Evolutionary conservation across 2,113 vertebrate genomes (phyloP).

Genomic region (Gallinago undulata): DNA sequence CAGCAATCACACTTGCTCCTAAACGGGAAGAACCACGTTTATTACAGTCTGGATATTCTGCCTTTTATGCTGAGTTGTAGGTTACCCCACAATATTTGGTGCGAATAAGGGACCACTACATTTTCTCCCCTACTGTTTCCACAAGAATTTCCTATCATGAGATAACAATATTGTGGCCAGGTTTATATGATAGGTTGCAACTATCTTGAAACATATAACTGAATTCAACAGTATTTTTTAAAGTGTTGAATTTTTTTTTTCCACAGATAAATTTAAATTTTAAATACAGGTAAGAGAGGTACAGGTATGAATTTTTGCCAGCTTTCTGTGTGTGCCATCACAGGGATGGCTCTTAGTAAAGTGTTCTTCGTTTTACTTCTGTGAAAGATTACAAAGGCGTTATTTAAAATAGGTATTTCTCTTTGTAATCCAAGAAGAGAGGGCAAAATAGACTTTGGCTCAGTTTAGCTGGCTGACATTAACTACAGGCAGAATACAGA

Average conservation of each 20-base stretch:
- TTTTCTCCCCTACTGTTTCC: neutral
- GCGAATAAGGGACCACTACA: neutral
- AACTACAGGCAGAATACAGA: neutral
- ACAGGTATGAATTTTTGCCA: neutral
- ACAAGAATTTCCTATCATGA: neutral
- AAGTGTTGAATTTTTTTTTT: neutral
- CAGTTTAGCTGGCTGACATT: neutral
- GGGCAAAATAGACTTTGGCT: neutral
- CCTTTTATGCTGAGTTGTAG: neutral
- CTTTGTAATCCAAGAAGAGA: neutral
- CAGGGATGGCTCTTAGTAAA: neutral
- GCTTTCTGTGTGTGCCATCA: accelerated
- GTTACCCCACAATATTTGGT: neutral
- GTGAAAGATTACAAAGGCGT: neutral
- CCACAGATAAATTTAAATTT: neutral
- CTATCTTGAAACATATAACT: neutral
- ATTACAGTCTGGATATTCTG: neutral
- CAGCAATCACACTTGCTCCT: neutral
- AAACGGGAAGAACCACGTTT: neutral
- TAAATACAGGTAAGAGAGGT: neutral
- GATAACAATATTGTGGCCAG: neutral
- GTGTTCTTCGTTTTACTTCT: neutral
- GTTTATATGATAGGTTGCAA: neutral
- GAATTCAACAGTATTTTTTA: neutral
- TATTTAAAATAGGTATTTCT: neutral